A percentile compares a stretch with the other conserved stretches of the same genome.
phyloP scores from a whole-genome alignment of 2,797 vertebrate species.

The Helicolenus hilgendorfi region DNA sequence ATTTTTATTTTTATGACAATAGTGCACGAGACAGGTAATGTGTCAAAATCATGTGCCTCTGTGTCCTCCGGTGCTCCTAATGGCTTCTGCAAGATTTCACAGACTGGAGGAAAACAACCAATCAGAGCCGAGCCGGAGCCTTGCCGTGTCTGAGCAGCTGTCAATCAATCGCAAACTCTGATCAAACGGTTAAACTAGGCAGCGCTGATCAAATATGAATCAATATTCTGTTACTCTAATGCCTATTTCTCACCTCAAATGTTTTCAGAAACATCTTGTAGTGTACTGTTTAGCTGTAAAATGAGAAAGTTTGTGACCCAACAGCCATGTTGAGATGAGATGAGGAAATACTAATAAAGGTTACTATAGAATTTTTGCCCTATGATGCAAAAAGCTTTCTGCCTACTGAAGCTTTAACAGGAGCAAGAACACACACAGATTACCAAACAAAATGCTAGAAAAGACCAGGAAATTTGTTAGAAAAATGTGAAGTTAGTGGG shows the following conservation, averaged over 20 bases:
- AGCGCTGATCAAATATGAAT: not conserved
- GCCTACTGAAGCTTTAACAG: constrained; percentile 17
- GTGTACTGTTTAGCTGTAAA: too few relatives aligned
- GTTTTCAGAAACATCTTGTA: too few relatives aligned
- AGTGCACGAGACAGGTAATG: not conserved
- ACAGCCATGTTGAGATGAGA: too few relatives aligned
- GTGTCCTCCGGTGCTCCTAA: not conserved
- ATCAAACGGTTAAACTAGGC: not conserved
- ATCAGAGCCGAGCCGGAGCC: not conserved
- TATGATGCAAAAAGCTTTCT: accelerated
- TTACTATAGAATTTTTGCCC: not conserved
- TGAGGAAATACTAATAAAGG: not conserved
- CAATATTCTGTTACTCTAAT: not conserved
- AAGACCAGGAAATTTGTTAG: constrained; percentile 2
- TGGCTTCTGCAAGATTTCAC: not conserved
- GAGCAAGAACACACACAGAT: constrained; percentile 5
- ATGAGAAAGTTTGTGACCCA: too few relatives aligned
- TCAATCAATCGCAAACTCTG: accelerated
- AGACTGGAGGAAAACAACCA: not conserved
- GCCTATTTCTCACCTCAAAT: accelerated
- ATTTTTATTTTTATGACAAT: not conserved
- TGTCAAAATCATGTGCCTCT: not conserved
- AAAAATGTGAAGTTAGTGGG: not conserved
- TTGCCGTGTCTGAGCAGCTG: not conserved
- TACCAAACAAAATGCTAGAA: constrained; percentile 10